Percentiles rank a stretch among this genome's conserved stretches.
Evolutionary conservation across 2,113 vertebrate species (phyloP).

Genomic region (Ammospiza caudacuta): DNA sequence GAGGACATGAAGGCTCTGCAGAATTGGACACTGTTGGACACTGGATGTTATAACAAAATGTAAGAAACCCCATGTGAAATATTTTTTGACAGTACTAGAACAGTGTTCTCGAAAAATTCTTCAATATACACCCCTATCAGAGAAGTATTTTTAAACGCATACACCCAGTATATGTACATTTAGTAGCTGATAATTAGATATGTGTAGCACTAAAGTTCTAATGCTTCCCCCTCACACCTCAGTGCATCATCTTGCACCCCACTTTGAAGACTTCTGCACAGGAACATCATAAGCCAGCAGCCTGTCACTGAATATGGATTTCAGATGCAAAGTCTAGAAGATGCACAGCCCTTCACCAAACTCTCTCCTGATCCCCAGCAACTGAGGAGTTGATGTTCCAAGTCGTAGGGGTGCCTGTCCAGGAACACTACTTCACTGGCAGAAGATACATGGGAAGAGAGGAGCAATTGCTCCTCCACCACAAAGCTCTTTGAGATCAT

Average conservation of each 20-base stretch:
- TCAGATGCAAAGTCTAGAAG: not conserved
- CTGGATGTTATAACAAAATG: not conserved
- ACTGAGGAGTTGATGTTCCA: not conserved
- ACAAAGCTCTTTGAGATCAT: not conserved
- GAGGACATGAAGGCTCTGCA: not conserved
- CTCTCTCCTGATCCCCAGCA: not conserved
- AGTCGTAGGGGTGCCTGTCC: not conserved
- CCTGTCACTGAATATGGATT: not conserved
- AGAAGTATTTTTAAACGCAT: not conserved
- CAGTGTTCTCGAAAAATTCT: not conserved
- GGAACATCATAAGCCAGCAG: not conserved
- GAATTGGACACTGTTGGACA: not conserved
- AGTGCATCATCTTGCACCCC: not conserved
- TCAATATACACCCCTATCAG: no score
- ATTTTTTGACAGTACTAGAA: not conserved
- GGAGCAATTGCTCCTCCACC: conserved; percentile 49
- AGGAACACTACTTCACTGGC: conserved; percentile 56
- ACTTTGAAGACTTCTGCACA: not conserved
- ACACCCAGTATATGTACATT: no score
- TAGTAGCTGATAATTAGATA: not conserved
- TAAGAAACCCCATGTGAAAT: not conserved
- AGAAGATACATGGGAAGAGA: conserved; percentile 65
- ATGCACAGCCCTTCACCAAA: not conserved
- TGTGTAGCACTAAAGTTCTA: not conserved
- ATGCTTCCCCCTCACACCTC: not conserved